phyloP scores from a whole-genome alignment of 2,113 vertebrate species.

The Lophotis ruficrista region DNA sequence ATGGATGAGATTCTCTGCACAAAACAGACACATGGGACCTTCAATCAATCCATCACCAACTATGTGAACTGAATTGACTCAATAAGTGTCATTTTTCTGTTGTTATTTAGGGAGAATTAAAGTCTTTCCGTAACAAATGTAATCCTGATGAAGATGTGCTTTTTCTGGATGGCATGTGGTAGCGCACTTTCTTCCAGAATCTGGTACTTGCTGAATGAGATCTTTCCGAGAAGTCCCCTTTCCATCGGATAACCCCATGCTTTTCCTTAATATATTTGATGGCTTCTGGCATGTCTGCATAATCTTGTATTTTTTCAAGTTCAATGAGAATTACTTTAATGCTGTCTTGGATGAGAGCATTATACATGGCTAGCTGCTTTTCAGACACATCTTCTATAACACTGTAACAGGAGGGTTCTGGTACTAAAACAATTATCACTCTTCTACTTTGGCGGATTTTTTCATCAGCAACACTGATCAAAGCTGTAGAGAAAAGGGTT shows the following conservation, averaged over 20 bases:
- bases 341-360: conserved; percentile 80
- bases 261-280: conserved; percentile 87
- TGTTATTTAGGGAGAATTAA: background rate
- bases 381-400: conserved; percentile 74
- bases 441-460: conserved; percentile 84
- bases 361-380: conserved; percentile 83
- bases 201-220: conserved; percentile 69
- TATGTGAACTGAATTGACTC: background rate
- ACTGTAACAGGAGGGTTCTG: conserved; percentile 52
- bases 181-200: conserved; percentile 92
- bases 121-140: background rate
- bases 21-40: background rate
- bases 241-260: conserved; percentile 85
- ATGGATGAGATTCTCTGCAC: background rate
- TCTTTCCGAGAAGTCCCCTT: conserved; percentile 64
- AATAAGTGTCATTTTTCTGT: background rate
- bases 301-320: conserved; percentile 84
- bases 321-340: conserved; percentile 90
- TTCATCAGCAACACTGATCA: conserved; percentile 68
- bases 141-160: background rate
- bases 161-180: conserved; percentile 83
- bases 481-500: conserved; percentile 61
- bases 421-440: conserved; percentile 84
- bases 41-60: background rate
- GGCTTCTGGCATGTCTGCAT: conserved; percentile 85